A percentile compares a stretch with the other conserved stretches of the same genome.
These are phyloP conservation scores for Pseudomyrmex flavicornis DNA, from an alignment of 1,140 invertebrate species.

Conservation along the genomic window DNA sequence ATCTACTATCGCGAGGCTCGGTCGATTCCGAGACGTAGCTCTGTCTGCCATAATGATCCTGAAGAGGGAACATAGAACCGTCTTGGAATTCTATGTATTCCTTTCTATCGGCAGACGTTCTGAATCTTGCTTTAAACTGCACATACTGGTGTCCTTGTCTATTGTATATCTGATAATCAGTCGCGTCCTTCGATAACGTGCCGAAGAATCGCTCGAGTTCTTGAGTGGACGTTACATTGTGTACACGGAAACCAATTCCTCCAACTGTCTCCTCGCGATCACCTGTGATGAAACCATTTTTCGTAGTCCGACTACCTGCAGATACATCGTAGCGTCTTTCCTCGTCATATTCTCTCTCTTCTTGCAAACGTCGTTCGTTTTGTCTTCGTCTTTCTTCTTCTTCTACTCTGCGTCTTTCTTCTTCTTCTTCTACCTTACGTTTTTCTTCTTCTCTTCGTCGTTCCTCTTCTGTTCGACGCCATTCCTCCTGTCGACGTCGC, in stretches of 20 bases:
- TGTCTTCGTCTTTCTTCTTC: conserved; percentile 31
- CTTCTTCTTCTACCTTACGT: neutral
- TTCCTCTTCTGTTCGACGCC: conserved; percentile 62
- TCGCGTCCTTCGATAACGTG: conserved; percentile 68
- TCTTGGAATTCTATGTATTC: conserved; percentile 79
- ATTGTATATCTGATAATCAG: conserved; percentile 65
- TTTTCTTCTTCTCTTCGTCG: conserved; percentile 43
- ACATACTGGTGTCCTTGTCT: conserved; percentile 75
- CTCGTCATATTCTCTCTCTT: conserved; percentile 61
- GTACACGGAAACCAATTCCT: conserved; percentile 63
- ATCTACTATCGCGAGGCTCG: conserved; percentile 57
- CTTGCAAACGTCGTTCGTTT: conserved; percentile 21
- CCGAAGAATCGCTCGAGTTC: conserved; percentile 75
- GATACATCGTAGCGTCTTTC: conserved; percentile 45
- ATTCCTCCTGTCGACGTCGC: conserved; percentile 12
- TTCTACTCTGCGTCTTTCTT: neutral
- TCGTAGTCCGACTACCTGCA: conserved; percentile 30
- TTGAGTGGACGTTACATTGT: conserved; percentile 73
- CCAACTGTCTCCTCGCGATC: conserved; percentile 76
- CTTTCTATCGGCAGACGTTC: conserved; percentile 69
- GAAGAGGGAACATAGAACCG: conserved; percentile 76
- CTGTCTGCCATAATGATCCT: conserved; percentile 70
- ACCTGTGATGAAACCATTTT: conserved; percentile 71
- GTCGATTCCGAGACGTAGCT: conserved; percentile 56
- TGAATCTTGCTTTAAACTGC: conserved; percentile 74